Base-by-base conservation (phyloP, 2,888 invertebrate genomes). In the Ernsta delagoae region DNA sequence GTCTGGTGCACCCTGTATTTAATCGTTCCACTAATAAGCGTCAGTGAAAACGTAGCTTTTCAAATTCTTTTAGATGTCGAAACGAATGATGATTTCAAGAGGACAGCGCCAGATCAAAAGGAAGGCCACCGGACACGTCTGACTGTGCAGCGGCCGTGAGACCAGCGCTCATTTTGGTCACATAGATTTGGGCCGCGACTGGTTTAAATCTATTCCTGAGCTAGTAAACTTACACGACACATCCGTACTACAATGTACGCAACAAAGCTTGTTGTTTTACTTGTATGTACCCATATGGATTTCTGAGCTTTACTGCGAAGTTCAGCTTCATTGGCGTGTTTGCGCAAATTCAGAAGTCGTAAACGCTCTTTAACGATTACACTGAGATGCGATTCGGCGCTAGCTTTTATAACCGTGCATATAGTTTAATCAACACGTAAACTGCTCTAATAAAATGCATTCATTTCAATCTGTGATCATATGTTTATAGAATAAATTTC, bases 191-290 rank as follows among this genome's bases (percentile, higher is more conserved):
- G 90, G 90, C 82, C 90, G 85, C 82, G 82, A 82, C 84, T 83
- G 79, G 80, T 84, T 82, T 80, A 81, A 77, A 77, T 88, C 89
- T 90, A 89, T 90, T 91, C 85, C 82, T 75, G 83, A 76, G 77
- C 75, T 76, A 74, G 80, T 82, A 83, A 85, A 86, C 81, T 83
- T 80, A 78, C 80, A 84, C 82, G 89, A 89, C 87, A 88, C 81
- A 82, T 84, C 81, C 81, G 83, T 79, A 80, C 75, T 83, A 89
- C 88, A 88, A 81, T 86, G 87, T 89, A 82, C 81, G 60, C 81
- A 77, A 82, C 79, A 83, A 83, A 84, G 78, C 77, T 74, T 73
- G 72, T 74, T 75, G 78, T 77, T 77, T 75, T 70, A 68, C 56
- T 69, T 72, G 69, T 73, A 75, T 74, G 76, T 75, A 78, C 77